These are phyloP conservation scores for Dendrocopos noguchii DNA, from an alignment of 2,113 vertebrate species.

Conservation along the genomic window DNA sequence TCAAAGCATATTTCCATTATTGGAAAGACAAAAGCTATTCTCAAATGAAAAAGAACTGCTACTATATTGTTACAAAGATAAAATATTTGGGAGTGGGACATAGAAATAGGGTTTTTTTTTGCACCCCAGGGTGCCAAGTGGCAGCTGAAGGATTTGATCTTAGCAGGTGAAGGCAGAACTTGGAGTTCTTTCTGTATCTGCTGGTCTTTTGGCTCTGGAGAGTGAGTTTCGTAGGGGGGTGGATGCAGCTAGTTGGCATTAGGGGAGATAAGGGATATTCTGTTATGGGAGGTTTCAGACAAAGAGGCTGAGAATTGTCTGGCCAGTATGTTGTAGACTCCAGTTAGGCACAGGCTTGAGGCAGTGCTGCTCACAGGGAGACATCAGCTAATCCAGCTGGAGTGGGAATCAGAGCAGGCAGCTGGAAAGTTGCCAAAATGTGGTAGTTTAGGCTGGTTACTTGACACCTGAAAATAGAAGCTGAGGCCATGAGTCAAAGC, in stretches of 20 bases:
- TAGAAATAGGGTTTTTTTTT: not conserved
- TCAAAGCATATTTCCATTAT: not conserved
- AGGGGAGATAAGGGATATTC: not conserved
- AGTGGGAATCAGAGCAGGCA: not conserved
- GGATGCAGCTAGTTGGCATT: not conserved
- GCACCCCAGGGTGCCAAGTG: not conserved
- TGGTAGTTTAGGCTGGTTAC: not conserved
- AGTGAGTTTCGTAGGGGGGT: not conserved
- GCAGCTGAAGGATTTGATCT: not conserved
- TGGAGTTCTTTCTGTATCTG: not conserved
- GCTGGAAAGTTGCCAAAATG: not conserved
- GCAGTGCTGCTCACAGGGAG: not conserved
- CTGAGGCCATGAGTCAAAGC: not conserved
- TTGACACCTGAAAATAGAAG: not conserved
- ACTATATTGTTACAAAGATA: not conserved
- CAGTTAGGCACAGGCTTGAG: not conserved
- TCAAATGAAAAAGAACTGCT: not conserved
- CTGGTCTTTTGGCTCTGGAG: not conserved
- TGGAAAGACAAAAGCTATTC: not conserved
- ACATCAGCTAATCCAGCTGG: not conserved
- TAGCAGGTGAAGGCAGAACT: not conserved
- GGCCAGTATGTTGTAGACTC: not conserved
- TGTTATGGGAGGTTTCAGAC: not conserved
- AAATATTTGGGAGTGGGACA: not conserved
- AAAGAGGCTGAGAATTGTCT: not conserved